Conservation (phyloP, 2,888 invertebrate genomes). For the Electrophaes corylata region DNA sequence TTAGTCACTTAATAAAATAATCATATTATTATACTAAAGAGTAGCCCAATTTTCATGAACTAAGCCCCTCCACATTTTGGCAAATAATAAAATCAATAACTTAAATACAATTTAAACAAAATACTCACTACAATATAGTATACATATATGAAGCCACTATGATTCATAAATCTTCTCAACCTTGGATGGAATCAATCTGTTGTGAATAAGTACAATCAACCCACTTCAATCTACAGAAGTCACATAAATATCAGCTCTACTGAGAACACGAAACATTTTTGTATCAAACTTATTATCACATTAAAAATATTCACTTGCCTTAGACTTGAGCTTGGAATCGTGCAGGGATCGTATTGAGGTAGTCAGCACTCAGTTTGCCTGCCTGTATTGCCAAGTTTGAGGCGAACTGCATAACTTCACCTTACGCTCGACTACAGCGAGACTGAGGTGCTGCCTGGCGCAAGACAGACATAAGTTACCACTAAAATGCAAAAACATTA, state of each 20-base stretch:
- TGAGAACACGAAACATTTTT: constrained; percentile 13
- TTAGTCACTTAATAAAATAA: background rate
- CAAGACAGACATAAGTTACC: background rate
- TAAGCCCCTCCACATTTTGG: constrained; percentile 8
- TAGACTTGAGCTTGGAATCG: background rate
- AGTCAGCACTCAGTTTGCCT: background rate
- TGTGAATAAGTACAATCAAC: constrained; percentile 14
- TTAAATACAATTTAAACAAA: constrained; percentile 11
- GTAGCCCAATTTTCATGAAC: background rate
- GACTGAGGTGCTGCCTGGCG: background rate
- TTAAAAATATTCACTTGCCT: constrained; percentile 15
- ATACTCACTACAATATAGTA: constrained; percentile 6
- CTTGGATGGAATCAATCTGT: constrained; percentile 34
- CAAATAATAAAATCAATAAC: constrained; percentile 12
- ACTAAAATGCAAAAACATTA: background rate
- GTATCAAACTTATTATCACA: constrained; percentile 30
- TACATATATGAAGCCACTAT: constrained; percentile 9
- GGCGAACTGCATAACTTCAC: background rate
- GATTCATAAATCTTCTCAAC: constrained; percentile 10
- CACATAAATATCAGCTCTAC: constrained; percentile 11
- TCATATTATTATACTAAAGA: background rate
- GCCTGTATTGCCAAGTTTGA: background rate
- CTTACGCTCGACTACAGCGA: background rate
- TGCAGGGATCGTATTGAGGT: background rate
- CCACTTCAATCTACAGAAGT: background rate